Conservation (phyloP, 2,797 vertebrate genomes). For the Pangasius larnaudii region DNA sequence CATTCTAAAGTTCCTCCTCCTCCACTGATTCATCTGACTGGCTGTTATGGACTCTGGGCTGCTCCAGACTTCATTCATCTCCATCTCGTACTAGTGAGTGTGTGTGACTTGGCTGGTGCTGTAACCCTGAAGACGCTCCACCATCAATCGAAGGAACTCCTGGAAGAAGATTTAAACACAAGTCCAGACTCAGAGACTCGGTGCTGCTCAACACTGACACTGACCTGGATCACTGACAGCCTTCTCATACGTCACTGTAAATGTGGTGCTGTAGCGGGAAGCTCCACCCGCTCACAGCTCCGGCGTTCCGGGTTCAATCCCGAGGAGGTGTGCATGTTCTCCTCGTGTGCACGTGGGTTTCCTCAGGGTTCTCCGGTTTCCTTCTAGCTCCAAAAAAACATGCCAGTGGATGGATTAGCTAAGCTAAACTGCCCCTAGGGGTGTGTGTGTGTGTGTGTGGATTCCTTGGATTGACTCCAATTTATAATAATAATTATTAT, state of each 20-base stretch:
- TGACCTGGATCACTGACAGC: not conserved
- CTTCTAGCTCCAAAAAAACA: too few species aligned
- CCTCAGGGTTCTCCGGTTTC: not conserved
- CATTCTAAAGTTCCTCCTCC: not conserved
- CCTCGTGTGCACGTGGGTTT: not conserved
- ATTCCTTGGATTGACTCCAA: not conserved
- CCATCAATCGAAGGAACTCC: not conserved
- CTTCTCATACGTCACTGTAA: not conserved
- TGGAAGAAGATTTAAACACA: not conserved
- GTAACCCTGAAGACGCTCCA: not conserved
- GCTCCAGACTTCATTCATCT: constrained; percentile 1
- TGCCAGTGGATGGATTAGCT: not conserved
- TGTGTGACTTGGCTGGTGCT: not conserved
- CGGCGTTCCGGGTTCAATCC: not conserved
- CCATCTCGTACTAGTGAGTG: not conserved
- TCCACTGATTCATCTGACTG: not conserved
- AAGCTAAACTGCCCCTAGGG: not conserved
- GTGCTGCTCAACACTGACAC: not conserved
- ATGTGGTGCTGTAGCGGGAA: not conserved
- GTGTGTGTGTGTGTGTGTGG: not conserved
- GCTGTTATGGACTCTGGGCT: not conserved
- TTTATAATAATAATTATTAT: too few species aligned
- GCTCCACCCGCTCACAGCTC: not conserved
- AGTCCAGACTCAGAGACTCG: not conserved
- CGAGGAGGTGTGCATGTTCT: not conserved